phyloP scores from a whole-genome alignment of 2,113 vertebrate species.

The Acinonyx jubatus region DNA sequence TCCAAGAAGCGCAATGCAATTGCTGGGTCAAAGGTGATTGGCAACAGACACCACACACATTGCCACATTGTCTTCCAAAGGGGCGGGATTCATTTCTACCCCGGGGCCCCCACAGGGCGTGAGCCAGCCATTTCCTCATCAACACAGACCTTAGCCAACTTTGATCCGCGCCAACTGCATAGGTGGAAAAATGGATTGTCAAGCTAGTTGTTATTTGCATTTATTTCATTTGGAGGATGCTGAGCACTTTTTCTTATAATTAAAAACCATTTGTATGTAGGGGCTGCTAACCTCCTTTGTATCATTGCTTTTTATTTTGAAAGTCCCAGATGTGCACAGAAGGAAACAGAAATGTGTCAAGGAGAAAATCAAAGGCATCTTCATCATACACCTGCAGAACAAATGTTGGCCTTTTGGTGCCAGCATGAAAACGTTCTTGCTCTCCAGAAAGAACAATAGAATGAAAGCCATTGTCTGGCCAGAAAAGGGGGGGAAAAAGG shows the following conservation, averaged over 20 bases:
- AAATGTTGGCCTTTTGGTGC: background rate
- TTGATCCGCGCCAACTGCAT: background rate
- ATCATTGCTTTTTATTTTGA: background rate
- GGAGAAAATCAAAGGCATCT: background rate
- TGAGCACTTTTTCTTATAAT: background rate
- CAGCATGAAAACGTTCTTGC: background rate
- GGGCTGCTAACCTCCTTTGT: background rate
- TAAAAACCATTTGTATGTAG: background rate
- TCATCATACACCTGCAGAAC: background rate
- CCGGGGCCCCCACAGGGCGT: rapidly evolving
- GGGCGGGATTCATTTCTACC: rapidly evolving
- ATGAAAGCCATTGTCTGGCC: background rate
- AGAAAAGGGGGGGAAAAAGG: background rate
- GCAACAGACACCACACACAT: background rate
- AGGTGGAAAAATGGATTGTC: background rate
- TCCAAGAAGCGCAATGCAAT: background rate
- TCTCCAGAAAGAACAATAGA: background rate
- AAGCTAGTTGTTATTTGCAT: background rate
- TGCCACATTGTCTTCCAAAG: background rate
- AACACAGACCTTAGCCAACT: background rate
- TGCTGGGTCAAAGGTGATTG: background rate
- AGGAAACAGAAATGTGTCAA: background rate
- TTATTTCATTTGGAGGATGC: background rate
- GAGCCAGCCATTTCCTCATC: background rate
- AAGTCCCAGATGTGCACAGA: background rate